Base-by-base conservation (phyloP, 2,797 vertebrate species). In the Rhinichthys osculus region DNA sequence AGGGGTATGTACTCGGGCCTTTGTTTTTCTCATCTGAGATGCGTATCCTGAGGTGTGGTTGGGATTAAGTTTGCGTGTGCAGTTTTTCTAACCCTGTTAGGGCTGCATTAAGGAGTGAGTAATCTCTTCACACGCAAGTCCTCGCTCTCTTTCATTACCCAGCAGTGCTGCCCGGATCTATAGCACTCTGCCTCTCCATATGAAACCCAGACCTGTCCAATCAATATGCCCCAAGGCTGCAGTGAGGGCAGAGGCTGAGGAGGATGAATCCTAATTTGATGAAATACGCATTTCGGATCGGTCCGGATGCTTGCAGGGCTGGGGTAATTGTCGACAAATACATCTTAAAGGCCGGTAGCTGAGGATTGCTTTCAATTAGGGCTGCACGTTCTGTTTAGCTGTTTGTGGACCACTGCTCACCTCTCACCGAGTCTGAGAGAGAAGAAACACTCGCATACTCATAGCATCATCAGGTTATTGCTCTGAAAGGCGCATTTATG, bases 291-390 rank as follows among this genome's bases (percentile, higher is more conserved):
- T 96, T 95, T 96, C 91, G 92, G 92, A 88, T 93, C 91, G 92
- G 92, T 94, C 90, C 80, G 92, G 93, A 94, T 89, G 91, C 94
- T 90, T 94, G 90, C 95, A 91, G 92, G 96, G 94, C 95, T 94
- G 92, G 93, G 96, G 95, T 93, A 95, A 93, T 95, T 95, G 95
- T 92, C 92, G 94, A 95, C 94, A 96, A 97, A 97, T 98, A 97
- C 96, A 97, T 97, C 97, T 97, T 95, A 95, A 90, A 96, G 94
- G 94, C 94, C 94, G 92, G 89, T 89, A 96, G 94, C 95, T 94
- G 93, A 95, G 96, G 95, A 97, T 98, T 96, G 95, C 96, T 97
- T 98, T 97, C 96, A 97, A 96, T 97, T 97, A 97, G 94, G 95
- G 94, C 92, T 93, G 90, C 93, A 93, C 94, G 95, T 96, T 69